Base-by-base conservation (phyloP, 1,140 invertebrate genomes). In the Bombus difficillimus region DNA sequence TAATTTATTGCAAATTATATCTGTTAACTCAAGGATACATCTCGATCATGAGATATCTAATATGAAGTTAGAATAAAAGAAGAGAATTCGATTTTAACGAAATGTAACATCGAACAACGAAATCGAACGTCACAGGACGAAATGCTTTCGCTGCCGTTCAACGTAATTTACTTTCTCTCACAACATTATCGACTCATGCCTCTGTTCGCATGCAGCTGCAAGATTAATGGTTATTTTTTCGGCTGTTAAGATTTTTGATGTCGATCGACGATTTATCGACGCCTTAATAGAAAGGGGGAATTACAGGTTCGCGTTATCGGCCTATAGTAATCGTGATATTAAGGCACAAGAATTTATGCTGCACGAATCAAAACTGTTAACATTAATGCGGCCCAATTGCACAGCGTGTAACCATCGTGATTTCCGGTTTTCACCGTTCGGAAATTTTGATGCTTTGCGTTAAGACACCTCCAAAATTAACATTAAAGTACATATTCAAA, bases 111-210 rank as follows among this genome's bases (percentile, higher is more conserved):
- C 82, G 80, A 77, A 86, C 66, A 77, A 75, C 41, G n/a, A 74
- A 79, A 69, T 79, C 69, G 85, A n/a, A 64, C 57, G 57, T 66
- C 43, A 62, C 43, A 28, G 39, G 18, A 32, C 8, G 25, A 43
- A 82, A 77, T 71, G 68, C 68, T 75, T 86, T 86, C 68, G 73
- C 64, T 53, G 59, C 68, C 75, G 79, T 83, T 89, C 79, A 71
- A 86, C 89, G 83, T 89, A 86, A 87, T 91, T 91, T 83, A 91
- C 87, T 91, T 91, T 91, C 89, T 91, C 85, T 72, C 64, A 72
- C 64, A 71, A 79, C 37, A 85, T 85, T 86, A 84, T 77, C 74
- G 84, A 72, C 74, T 89, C 86, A 87, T 83, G 81, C 83, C 80
- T 68, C 82, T 43, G 72, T 81, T 81, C 90, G 73, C 83, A 88